Evolutionary conservation across 2,113 vertebrate species (phyloP).

Genomic region (Sinocyclocheilus maitianheensis): DNA sequence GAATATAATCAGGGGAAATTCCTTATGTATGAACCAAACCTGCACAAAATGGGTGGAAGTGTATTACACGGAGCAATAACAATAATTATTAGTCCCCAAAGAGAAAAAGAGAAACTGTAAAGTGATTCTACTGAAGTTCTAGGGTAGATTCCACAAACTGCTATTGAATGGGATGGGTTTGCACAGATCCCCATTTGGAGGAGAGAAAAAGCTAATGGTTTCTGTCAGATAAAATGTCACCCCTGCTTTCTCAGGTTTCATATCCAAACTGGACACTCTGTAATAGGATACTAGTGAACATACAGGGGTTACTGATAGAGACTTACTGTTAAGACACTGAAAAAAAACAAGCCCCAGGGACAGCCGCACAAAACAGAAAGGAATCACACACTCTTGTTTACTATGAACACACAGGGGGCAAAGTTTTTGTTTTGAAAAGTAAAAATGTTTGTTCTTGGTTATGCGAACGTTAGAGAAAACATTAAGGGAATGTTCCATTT

Average conservation of each 20-base stretch:
- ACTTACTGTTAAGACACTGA: slow-evolving; percentile 13
- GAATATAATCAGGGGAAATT: background rate
- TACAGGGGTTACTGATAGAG: background rate
- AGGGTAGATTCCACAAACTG: slow-evolving; percentile 1
- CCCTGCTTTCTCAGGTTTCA: slow-evolving; percentile 19
- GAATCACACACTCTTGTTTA: slow-evolving; percentile 22
- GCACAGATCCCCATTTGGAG: background rate
- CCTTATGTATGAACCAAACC: background rate
- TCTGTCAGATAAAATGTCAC: slow-evolving; percentile 22
- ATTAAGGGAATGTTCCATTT: background rate
- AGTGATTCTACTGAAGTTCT: slow-evolving; percentile 12
- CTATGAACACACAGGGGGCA: background rate
- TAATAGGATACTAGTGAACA: slow-evolving; percentile 1
- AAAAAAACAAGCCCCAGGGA: slow-evolving; percentile 3
- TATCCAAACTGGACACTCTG: background rate
- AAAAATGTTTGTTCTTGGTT: no score
- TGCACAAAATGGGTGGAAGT: background rate
- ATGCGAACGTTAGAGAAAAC: background rate
- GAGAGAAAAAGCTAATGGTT: slow-evolving; percentile 6
- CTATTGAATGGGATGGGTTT: slow-evolving; percentile 3
- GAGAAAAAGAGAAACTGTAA: background rate
- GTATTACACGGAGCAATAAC: background rate
- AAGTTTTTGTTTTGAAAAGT: background rate
- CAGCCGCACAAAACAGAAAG: background rate
- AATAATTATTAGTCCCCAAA: background rate